Evolutionary conservation across 2,797 vertebrate genomes (phyloP), one percentile per base, ranked within the genome.

Genomic region (Microcaecilia unicolor): DNA sequence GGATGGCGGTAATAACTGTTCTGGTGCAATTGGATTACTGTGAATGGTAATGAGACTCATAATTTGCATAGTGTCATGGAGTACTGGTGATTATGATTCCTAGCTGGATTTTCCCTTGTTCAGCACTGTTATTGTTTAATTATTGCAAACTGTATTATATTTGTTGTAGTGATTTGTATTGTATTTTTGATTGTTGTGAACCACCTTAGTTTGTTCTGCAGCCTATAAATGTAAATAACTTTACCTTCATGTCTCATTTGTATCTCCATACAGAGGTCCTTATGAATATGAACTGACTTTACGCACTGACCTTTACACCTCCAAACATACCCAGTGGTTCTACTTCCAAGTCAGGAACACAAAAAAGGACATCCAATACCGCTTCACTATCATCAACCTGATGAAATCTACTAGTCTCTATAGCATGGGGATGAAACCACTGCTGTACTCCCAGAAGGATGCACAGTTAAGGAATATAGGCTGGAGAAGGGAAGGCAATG

Each of bases 241-340:
- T 14, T 25, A 13, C 5, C 27, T 14, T 16, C 14, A 16, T 17
- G 5, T 20, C 8, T 27, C 11, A 16, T 41, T 8, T 17, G 13
- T 30, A 40, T 24, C 21, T 18, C 1, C 22, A 1, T 7, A 10
- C 65, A 98, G 95, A 28, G 87, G 83, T 3, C 48, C 64, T 14
- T 77, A 82, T 3, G 85, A 90, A 6, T 97, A 97, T 4, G 82
- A 95, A 62, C 84, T 98, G 47, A 89, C 67, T 6, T 75, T 98
- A 51, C 66, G 72, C 18, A 82, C 85, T 0, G 94, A 98, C 70
- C 67, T 93, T 32, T 98, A 94, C 72, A 98, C 92, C 1, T 45
- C 50, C 54, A 96, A 92, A 43, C 87, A 98, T 70, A 94, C 89
- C 0, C 95, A 97, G 64, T 97, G 95, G 95, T 98, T 92, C 64